Percentiles rank a stretch among this genome's conserved stretches.
Evolutionary conservation across 2,113 vertebrate species (phyloP).

Genomic region (Leucopternis melanops): DNA sequence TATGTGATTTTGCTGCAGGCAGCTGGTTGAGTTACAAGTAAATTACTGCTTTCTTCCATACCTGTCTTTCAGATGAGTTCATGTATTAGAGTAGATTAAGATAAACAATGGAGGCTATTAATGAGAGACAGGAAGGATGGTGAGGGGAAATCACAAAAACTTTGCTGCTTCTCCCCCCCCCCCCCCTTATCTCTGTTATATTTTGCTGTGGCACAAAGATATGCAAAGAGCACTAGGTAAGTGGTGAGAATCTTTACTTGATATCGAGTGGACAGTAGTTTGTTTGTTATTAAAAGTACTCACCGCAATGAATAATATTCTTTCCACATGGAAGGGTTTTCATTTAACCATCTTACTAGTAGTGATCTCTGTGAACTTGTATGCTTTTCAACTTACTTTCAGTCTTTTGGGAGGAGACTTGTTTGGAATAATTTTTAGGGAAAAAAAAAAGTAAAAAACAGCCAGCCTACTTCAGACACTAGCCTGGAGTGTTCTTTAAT

Average conservation of each 20-base stretch:
- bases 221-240: neutral
- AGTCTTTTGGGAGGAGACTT: neutral
- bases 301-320: neutral
- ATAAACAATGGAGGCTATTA: neutral
- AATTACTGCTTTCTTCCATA: conserved; percentile 16
- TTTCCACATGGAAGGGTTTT: neutral
- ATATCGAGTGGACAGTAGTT: neutral
- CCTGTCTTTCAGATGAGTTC: conserved; percentile 5
- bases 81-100: neutral
- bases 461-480: neutral
- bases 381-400: neutral
- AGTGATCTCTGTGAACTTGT: neutral
- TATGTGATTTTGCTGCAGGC: conserved; percentile 31
- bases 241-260: neutral
- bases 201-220: neutral
- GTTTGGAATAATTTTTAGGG: neutral
- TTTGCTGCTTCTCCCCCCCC: neutral
- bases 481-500: neutral
- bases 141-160: neutral
- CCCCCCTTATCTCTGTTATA: neutral
- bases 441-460: neutral
- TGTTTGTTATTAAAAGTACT: neutral
- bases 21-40: neutral
- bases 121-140: neutral
- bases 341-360: neutral